These are phyloP conservation scores for Dryas iulia DNA, from an alignment of 1,140 invertebrate genomes.

Conservation along the genomic window DNA sequence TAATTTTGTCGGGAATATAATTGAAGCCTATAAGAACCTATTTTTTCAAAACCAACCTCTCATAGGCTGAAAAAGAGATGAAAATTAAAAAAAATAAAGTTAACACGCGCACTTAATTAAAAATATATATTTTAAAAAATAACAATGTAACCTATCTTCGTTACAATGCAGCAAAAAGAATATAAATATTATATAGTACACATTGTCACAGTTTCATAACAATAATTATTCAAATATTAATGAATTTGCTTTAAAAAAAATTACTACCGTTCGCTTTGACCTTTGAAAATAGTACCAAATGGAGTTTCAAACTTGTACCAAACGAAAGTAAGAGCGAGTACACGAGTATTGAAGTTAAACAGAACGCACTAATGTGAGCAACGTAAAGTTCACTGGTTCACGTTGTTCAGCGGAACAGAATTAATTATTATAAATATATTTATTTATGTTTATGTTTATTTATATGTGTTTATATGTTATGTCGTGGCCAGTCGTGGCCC, in stretches of 20 bases:
- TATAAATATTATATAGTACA: too few relatives aligned
- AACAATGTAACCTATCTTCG: too few relatives aligned
- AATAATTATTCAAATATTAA: neutral
- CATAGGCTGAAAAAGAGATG: too few relatives aligned
- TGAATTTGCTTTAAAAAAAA: neutral
- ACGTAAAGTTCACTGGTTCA: neutral
- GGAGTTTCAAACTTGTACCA: neutral
- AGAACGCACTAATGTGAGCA: constrained; percentile 3
- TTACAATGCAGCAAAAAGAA: too few relatives aligned
- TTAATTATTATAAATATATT: neutral
- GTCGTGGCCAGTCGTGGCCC: too few relatives aligned
- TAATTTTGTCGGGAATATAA: too few relatives aligned
- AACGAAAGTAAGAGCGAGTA: constrained; percentile 11
- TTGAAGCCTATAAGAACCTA: too few relatives aligned
- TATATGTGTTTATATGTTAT: neutral
- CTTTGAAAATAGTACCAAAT: neutral
- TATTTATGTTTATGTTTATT: neutral
- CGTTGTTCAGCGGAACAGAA: neutral
- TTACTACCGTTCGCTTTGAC: constrained; percentile 6
- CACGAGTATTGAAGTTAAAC: constrained; percentile 9
- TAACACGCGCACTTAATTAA: too few relatives aligned
- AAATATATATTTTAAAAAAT: too few relatives aligned
- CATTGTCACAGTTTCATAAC: too few relatives aligned
- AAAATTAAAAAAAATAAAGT: too few relatives aligned
- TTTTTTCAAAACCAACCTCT: too few relatives aligned